A percentile compares a stretch with the other conserved stretches of the same genome.
Evolutionary conservation across 2,888 invertebrate genomes (phyloP).

Genomic region (Lepetodrilus schrolli): DNA sequence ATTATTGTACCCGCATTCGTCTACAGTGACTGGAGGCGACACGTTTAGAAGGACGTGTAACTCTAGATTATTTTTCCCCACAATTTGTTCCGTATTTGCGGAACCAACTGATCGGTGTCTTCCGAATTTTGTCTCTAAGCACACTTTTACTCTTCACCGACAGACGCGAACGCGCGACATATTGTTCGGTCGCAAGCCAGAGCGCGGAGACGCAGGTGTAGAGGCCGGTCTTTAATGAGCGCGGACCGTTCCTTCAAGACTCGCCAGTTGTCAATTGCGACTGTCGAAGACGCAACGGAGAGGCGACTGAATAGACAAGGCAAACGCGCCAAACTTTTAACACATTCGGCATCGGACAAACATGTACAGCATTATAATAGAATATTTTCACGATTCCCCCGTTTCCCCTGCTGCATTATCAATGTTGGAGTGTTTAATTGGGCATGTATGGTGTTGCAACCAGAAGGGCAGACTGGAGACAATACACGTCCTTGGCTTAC

Average conservation of each 20-base stretch:
- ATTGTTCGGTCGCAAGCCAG: not conserved
- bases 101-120: slow-evolving; percentile 10
- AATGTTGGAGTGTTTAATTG: slow-evolving; percentile 16
- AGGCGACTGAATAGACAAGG: not conserved
- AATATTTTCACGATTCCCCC: not conserved
- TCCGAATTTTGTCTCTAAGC: slow-evolving; percentile 13
- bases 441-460: not conserved
- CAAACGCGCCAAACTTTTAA: not conserved
- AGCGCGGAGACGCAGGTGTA: not conserved
- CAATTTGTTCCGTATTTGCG: slow-evolving; percentile 27
- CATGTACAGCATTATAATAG: not conserved
- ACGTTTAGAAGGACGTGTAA: not conserved
- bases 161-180: not conserved
- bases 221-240: not conserved
- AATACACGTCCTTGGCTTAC: not conserved
- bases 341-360: slow-evolving; percentile 19
- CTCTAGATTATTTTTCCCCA: slow-evolving; percentile 2
- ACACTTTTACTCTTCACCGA: slow-evolving; percentile 10
- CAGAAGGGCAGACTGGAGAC: not conserved
- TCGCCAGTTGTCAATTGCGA: slow-evolving; percentile 16
- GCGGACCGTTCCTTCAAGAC: not conserved
- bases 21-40: not conserved
- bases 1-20: not conserved
- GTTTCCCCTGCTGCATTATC: no score
- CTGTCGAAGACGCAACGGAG: slow-evolving; percentile 5